Evolutionary conservation across 2,113 vertebrate species (phyloP).

Genomic region (Anhinga anhinga): DNA sequence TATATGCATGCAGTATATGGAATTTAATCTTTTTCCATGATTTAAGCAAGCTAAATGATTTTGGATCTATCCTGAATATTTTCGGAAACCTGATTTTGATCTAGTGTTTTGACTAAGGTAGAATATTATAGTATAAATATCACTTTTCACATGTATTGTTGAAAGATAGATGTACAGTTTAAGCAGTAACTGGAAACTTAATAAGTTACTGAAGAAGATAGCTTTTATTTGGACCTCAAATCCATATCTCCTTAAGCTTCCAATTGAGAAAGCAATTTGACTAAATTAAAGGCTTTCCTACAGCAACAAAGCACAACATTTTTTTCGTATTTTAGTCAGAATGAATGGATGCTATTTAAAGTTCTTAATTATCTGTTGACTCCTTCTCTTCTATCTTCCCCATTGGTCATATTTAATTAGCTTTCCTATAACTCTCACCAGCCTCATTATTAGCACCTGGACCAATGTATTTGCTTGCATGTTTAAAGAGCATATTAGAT

Average conservation of each 20-base stretch:
- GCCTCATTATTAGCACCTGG: not conserved
- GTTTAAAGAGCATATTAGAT: not conserved
- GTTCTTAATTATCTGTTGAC: not conserved
- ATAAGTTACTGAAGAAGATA: not conserved
- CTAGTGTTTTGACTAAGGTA: not conserved
- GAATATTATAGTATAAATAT: not conserved
- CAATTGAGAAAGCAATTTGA: not conserved
- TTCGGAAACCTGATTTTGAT: not conserved
- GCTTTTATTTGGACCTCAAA: not conserved
- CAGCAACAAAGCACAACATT: not conserved
- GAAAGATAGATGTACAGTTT: not conserved
- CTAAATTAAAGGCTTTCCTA: not conserved
- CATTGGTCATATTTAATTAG: not conserved
- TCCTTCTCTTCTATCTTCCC: not conserved
- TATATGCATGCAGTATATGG: not conserved
- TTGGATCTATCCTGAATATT: not conserved
- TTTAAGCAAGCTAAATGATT: not conserved
- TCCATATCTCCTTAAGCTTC: not conserved
- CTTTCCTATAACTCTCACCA: not conserved
- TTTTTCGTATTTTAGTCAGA: not conserved
- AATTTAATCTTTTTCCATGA: not conserved
- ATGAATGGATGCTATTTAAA: conserved; percentile 10
- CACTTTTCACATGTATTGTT: not conserved
- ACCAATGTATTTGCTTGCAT: not conserved
- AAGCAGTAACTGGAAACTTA: not conserved